Conservation (phyloP, 2,888 invertebrate genomes). For the Lepidocyrtinus sp. region DNA sequence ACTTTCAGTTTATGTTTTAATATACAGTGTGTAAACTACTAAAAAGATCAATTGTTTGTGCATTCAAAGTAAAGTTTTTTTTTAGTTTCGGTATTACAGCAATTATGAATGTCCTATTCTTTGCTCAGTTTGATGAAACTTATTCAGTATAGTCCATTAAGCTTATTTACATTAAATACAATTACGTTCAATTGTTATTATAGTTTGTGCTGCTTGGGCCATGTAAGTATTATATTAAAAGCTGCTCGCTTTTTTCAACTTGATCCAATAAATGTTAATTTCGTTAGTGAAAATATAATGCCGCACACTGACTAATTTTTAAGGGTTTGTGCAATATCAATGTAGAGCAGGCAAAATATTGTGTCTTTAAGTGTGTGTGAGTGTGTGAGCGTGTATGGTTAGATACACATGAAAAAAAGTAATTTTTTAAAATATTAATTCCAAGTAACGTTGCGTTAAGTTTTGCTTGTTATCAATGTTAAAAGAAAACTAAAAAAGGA, state of each 20-base stretch:
- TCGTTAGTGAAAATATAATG: background rate
- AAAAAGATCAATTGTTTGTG: background rate
- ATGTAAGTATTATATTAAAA: background rate
- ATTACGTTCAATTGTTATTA: conserved; percentile 4
- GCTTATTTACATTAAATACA: conserved; percentile 5
- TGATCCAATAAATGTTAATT: conserved; percentile 7
- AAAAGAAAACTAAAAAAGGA: background rate
- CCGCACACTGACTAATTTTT: background rate
- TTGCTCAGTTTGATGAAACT: no score
- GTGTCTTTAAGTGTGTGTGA: background rate
- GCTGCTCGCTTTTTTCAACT: background rate
- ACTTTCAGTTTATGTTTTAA: background rate
- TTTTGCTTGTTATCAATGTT: background rate
- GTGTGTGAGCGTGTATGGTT: background rate
- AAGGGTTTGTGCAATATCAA: background rate
- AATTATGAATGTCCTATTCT: conserved; percentile 2
- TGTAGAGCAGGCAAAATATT: background rate
- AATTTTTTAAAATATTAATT: background rate
- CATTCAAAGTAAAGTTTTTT: background rate
- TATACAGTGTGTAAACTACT: background rate
- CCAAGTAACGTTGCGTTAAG: background rate
- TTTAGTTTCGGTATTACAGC: background rate
- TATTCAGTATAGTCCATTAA: no score
- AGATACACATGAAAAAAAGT: background rate
- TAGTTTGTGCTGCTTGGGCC: background rate